Percentiles rank a stretch among this genome's conserved stretches.
Evolutionary conservation across 2,113 vertebrate species (phyloP).

Genomic region (Forbesichthys papilliferus): DNA sequence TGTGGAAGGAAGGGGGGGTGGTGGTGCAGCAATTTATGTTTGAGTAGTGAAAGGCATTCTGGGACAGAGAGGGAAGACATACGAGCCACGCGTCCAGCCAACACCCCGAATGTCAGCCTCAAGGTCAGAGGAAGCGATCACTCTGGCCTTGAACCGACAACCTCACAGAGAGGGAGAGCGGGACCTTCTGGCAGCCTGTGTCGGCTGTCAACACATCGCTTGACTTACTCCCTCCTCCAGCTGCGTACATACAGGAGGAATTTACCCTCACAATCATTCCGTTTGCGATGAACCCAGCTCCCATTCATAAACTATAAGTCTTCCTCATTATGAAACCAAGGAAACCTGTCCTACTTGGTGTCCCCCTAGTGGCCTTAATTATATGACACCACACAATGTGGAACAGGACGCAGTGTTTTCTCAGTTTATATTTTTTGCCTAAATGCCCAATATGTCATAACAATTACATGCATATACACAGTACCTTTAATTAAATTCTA

Average conservation of each 20-base stretch:
- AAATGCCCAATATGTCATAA: too few relatives aligned
- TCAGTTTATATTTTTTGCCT: neutral
- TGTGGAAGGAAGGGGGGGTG: too few relatives aligned
- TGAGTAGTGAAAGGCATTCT: neutral
- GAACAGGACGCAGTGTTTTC: neutral
- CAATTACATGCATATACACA: too few relatives aligned
- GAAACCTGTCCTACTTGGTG: conserved; percentile 29
- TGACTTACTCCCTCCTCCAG: conserved; percentile 20
- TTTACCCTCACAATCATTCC: too few relatives aligned
- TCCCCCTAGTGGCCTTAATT: conserved; percentile 54
- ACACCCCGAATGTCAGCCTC: conserved; percentile 34
- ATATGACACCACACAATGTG: too few relatives aligned
- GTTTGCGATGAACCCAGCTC: neutral
- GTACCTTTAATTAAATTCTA: too few relatives aligned
- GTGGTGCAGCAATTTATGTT: too few relatives aligned
- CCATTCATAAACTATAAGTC: conserved; percentile 22
- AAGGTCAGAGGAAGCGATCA: conserved; percentile 56
- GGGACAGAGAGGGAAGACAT: neutral
- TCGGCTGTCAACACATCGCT: conserved; percentile 24
- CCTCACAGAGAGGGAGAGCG: conserved; percentile 2
- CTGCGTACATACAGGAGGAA: too few relatives aligned
- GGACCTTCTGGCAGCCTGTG: conserved; percentile 46
- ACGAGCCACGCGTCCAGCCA: too few relatives aligned
- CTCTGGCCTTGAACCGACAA: conserved; percentile 15
- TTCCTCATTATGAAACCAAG: neutral